Evolutionary conservation across 1,140 invertebrate species (phyloP).

Genomic region (Drosophila lini): DNA sequence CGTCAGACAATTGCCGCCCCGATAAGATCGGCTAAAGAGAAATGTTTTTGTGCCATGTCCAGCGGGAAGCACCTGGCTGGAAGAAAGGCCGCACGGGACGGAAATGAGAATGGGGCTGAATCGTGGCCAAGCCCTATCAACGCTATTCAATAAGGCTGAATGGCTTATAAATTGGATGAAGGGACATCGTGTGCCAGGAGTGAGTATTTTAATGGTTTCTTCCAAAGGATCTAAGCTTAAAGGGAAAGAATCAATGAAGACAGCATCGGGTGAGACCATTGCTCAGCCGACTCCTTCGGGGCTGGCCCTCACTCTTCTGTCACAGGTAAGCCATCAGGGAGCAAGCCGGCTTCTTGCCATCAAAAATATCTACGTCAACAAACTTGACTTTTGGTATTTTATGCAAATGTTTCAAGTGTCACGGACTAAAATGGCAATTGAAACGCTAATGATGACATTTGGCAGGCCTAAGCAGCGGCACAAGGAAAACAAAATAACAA

Average conservation of each 20-base stretch:
- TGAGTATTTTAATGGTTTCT: slow-evolving; percentile 7
- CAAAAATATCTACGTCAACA: slow-evolving; percentile 63
- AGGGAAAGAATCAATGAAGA: neutral
- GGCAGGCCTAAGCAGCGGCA: slow-evolving; percentile 64
- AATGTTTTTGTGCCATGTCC: slow-evolving; percentile 59
- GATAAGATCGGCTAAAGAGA: slow-evolving; percentile 72
- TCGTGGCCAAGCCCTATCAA: slow-evolving; percentile 57
- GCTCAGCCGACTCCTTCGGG: slow-evolving; percentile 1
- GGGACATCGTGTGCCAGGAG: neutral
- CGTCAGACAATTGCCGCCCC: slow-evolving; percentile 74
- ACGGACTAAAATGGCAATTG: slow-evolving; percentile 83
- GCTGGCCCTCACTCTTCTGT: neutral
- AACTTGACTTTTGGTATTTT: slow-evolving; percentile 76
- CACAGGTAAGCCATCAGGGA: slow-evolving; percentile 59
- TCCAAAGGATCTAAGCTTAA: neutral
- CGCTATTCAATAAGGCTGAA: slow-evolving; percentile 62
- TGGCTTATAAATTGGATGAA: slow-evolving; percentile 43
- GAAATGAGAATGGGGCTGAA: slow-evolving; percentile 34
- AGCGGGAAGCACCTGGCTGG: slow-evolving; percentile 30
- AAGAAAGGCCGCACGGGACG: slow-evolving; percentile 7
- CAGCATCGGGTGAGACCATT: neutral
- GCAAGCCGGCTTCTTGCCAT: slow-evolving; percentile 32
- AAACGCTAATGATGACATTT: slow-evolving; percentile 84
- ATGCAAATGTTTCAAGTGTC: slow-evolving; percentile 80
- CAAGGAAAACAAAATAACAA: slow-evolving; percentile 71